Evolutionary conservation across 2,888 invertebrate species (phyloP).

Genomic region (Psylliodes chrysocephalus): DNA sequence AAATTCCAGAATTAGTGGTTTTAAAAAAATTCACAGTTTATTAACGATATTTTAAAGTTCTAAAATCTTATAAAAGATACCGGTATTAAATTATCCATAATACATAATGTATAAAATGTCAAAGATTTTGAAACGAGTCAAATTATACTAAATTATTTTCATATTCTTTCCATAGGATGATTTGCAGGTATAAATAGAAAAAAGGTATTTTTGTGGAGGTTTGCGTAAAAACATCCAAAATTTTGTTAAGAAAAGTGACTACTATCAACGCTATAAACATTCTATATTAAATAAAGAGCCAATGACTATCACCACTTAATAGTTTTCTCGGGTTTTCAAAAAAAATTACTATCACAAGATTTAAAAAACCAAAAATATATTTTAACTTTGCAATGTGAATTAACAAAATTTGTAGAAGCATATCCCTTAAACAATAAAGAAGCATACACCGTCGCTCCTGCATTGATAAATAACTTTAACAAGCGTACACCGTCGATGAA

Average conservation of each 20-base stretch:
- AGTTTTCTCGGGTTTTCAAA: not conserved
- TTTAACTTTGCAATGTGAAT: conserved; percentile 26
- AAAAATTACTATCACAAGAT: conserved; percentile 24
- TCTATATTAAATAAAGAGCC: no score
- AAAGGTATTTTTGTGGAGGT: no score
- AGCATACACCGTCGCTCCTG: conserved; percentile 25
- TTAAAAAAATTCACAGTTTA: not conserved
- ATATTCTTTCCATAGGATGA: not conserved
- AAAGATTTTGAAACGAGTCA: not conserved
- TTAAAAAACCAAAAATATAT: no score
- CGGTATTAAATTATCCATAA: not conserved
- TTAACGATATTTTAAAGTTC: not conserved
- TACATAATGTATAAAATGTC: not conserved
- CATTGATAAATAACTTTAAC: conserved; percentile 43
- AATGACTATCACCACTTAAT: not conserved
- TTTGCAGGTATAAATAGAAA: not conserved
- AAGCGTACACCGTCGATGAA: no score
- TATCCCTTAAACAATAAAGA: conserved; percentile 12
- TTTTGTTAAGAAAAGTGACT: no score
- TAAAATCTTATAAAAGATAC: not conserved
- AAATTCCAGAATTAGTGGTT: not conserved
- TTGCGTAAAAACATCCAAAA: not conserved
- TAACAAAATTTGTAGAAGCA: conserved; percentile 19
- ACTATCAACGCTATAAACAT: not conserved
- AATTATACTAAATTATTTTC: not conserved